Conservation (phyloP, 37 sponge, comb jelly and placozoan genomes). For the Crambe crambe region DNA sequence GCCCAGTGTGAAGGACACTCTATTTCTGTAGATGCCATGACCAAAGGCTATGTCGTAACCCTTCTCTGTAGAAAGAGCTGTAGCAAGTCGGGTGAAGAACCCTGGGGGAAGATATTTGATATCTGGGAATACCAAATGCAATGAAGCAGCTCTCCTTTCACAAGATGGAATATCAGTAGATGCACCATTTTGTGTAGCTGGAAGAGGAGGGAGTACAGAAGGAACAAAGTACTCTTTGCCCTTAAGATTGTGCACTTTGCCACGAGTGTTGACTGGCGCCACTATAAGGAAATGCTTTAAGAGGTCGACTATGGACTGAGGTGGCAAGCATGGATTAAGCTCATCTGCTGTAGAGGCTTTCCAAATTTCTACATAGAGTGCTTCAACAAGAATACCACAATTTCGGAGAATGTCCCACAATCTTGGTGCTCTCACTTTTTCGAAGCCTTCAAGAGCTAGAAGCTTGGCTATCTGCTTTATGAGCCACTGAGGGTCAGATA, state of each 20-base stretch:
- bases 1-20: slow-evolving; percentile 14
- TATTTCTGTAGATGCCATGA: slow-evolving; percentile 22
- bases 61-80: background rate
- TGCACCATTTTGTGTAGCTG: background rate
- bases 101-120: slow-evolving; percentile 53
- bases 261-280: background rate
- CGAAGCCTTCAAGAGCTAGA: slow-evolving; percentile 20
- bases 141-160: slow-evolving; percentile 25
- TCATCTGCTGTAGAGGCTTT: slow-evolving; percentile 2
- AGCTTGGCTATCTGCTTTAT: slow-evolving; percentile 32
- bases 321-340: background rate
- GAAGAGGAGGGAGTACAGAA: slow-evolving; percentile 1
- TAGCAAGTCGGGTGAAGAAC: slow-evolving; percentile 46
- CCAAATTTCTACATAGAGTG: slow-evolving; percentile 38
- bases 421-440: background rate
- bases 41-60: slow-evolving; percentile 7
- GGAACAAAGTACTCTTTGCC: slow-evolving; percentile 44
- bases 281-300: slow-evolving; percentile 27
- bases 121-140: slow-evolving; percentile 28
- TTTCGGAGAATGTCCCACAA: slow-evolving; percentile 19
- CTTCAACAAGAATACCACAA: slow-evolving; percentile 42
- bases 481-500: slow-evolving; percentile 53
- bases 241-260: background rate
- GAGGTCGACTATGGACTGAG: slow-evolving; percentile 22
- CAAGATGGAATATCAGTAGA: background rate